Percentiles rank a stretch among this genome's conserved stretches.
Evolutionary conservation across 2,888 invertebrate species (phyloP).

Genomic region (Diarsia brunnea): DNA sequence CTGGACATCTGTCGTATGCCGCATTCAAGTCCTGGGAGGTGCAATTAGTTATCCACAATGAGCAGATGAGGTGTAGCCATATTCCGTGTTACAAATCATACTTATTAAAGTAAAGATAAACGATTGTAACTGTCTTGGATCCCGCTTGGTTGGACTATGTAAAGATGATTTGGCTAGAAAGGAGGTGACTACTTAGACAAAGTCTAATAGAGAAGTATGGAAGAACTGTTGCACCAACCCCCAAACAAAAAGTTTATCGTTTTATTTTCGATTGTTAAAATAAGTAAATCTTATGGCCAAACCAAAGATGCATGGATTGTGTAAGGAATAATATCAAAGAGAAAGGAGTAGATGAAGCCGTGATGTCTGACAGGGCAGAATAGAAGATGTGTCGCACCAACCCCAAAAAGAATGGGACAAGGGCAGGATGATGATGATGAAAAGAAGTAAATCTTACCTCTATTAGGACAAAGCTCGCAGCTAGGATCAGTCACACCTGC

Average conservation of each 20-base stretch:
- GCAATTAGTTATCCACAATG: background rate
- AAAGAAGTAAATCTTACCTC: constrained; percentile 83
- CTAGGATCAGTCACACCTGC: constrained; percentile 96
- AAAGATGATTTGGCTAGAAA: background rate
- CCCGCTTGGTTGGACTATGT: background rate
- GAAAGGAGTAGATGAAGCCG: too few species aligned
- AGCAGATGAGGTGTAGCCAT: background rate
- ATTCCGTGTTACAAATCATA: background rate
- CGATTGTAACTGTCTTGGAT: too few species aligned
- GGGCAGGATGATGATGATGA: too few species aligned
- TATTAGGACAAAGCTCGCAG: constrained; percentile 99
- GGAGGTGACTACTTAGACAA: background rate
- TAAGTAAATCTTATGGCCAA: too few species aligned
- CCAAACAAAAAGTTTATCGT: too few species aligned
- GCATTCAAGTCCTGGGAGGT: background rate
- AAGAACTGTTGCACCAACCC: background rate
- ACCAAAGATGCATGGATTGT: too few species aligned
- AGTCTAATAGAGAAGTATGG: background rate
- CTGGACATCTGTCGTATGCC: background rate
- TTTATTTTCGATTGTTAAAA: too few species aligned
- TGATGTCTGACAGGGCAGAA: too few species aligned
- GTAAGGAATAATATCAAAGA: too few species aligned
- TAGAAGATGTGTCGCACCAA: background rate
- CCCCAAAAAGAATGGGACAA: background rate
- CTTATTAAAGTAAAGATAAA: too few species aligned